These are phyloP conservation scores for Thalassarche chlororhynchos DNA, from an alignment of 2,113 vertebrate genomes.

Conservation along the genomic window DNA sequence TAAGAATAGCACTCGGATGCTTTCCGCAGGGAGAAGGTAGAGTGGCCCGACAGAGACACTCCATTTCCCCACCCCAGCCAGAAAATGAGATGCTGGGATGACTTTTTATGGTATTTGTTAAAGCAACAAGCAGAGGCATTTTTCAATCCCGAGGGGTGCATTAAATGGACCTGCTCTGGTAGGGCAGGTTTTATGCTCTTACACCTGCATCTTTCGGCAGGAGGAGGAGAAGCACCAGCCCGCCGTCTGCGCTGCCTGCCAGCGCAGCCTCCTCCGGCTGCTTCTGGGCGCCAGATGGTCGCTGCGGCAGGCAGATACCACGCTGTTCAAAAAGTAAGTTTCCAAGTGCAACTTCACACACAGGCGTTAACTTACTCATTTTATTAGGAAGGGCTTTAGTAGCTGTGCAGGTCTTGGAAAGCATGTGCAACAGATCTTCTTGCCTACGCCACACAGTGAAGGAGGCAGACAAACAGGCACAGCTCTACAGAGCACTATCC, in stretches of 20 bases:
- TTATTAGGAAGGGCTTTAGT: not conserved
- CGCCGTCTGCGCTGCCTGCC: fast-evolving
- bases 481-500: not conserved
- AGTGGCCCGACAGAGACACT: not conserved
- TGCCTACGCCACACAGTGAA: not conserved
- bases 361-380: not conserved
- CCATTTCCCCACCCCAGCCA: not conserved
- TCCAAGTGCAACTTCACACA: not conserved
- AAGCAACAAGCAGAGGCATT: not conserved
- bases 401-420: not conserved
- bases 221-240: not conserved
- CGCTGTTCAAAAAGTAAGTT: not conserved
- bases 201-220: not conserved
- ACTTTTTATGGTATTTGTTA: not conserved
- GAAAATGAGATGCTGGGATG: not conserved
- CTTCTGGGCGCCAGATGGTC: not conserved
- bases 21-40: not conserved
- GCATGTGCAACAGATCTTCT: not conserved
- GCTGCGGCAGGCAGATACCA: not conserved
- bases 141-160: not conserved
- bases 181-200: not conserved
- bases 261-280: fast-evolving
- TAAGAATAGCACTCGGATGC: not conserved
- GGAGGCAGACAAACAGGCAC: not conserved
- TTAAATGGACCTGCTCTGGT: not conserved